These are phyloP conservation scores for Polydrusus tereticollis DNA, from an alignment of 2,888 invertebrate genomes.

Conservation along the genomic window DNA sequence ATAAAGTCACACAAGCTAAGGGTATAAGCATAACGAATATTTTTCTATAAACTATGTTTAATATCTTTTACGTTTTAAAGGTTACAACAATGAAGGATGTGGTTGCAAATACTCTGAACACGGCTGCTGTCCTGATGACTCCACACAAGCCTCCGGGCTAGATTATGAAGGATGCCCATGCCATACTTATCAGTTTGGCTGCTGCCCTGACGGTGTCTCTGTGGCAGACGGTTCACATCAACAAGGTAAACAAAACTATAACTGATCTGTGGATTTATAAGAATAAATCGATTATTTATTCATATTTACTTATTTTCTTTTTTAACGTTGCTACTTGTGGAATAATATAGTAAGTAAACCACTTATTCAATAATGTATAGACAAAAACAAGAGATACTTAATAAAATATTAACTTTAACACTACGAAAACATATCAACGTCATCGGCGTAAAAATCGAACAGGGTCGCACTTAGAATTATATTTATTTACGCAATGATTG, in stretches of 20 bases:
- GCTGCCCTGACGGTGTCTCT: conserved; percentile 87
- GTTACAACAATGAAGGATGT: conserved; percentile 84
- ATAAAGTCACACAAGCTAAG: conserved; percentile 81
- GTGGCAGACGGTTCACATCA: conserved; percentile 80
- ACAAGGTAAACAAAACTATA: conserved; percentile 70
- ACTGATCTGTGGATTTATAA: neutral
- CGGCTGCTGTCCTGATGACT: conserved; percentile 90
- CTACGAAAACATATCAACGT: too few species aligned
- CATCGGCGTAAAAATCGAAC: too few species aligned
- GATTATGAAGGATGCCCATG: conserved; percentile 87
- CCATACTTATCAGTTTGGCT: conserved; percentile 89
- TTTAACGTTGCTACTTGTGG: too few species aligned
- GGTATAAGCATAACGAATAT: conserved; percentile 16
- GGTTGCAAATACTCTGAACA: conserved; percentile 80
- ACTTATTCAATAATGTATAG: too few species aligned
- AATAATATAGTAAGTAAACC: too few species aligned
- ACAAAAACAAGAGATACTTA: too few species aligned
- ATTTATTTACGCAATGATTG: too few species aligned
- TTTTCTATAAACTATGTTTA: conserved; percentile 3
- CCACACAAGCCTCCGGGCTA: conserved; percentile 81
- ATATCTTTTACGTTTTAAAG: conserved; percentile 63
- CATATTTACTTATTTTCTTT: too few species aligned
- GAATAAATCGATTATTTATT: neutral
- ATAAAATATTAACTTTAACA: too few species aligned
- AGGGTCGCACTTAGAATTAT: too few species aligned